Evolutionary conservation across 2,888 invertebrate genomes (phyloP).

Genomic region (Scaptomyza flava): DNA sequence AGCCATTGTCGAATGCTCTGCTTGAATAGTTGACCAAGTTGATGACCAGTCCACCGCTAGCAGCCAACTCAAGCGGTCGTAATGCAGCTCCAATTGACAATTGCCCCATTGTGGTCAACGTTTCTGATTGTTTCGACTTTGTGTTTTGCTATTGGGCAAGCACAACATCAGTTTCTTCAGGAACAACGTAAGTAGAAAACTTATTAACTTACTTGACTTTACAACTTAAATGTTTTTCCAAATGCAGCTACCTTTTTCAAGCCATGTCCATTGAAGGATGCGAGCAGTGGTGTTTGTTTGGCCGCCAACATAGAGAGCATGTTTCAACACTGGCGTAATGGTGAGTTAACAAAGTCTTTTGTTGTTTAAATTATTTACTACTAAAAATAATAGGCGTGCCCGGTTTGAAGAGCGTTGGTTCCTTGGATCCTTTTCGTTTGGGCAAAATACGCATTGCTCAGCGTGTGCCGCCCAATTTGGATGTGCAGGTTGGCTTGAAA

Average conservation of each 20-base stretch:
- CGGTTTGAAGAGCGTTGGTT: constrained; percentile 47
- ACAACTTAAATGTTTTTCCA: not conserved
- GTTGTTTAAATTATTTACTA: not conserved
- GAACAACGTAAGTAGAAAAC: constrained; percentile 44
- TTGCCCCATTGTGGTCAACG: constrained; percentile 5
- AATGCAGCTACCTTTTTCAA: constrained; percentile 42
- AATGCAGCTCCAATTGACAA: constrained; percentile 28
- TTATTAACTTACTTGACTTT: not conserved
- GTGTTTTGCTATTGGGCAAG: constrained; percentile 15
- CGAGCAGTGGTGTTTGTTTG: constrained; percentile 29
- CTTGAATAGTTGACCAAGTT: constrained; percentile 4
- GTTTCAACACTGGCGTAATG: constrained; percentile 53
- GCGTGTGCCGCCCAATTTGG: constrained; percentile 47
- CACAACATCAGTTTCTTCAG: constrained; percentile 46
- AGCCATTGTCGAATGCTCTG: constrained; percentile 18
- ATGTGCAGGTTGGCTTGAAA: constrained; percentile 52
- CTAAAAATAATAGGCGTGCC: constrained; percentile 49
- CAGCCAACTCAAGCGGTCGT: constrained; percentile 47
- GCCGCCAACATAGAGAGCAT: constrained; percentile 34
- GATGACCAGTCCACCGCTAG: constrained; percentile 31
- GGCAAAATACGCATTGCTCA: constrained; percentile 57
- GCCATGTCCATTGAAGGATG: constrained; percentile 39
- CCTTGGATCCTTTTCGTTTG: constrained; percentile 65
- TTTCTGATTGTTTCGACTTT: constrained; percentile 17
- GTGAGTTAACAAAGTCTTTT: constrained; percentile 17